Percentiles rank a stretch among this genome's conserved stretches.
Evolutionary conservation across 2,888 invertebrate species (phyloP).

Genomic region (Ceriagrion tenellum): DNA sequence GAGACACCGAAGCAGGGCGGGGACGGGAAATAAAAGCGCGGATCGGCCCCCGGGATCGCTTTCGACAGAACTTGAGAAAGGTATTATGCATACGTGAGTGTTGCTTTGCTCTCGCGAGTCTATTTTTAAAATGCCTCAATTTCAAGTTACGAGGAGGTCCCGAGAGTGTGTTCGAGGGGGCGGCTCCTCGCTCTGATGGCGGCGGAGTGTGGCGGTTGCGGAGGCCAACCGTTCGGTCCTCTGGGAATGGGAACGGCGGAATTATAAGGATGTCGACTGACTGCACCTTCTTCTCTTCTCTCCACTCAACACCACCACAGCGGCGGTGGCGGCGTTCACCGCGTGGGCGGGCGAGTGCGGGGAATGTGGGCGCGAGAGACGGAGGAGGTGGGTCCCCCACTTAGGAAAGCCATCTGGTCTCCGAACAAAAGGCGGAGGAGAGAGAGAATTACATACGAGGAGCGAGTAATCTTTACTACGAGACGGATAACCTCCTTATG

Average conservation of each 20-base stretch:
- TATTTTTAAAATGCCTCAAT: background rate
- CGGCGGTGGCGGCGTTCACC: background rate
- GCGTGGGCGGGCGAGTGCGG: background rate
- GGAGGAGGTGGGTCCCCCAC: background rate
- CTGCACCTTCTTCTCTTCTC: background rate
- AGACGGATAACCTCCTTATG: background rate
- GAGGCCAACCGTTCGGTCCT: background rate
- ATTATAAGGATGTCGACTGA: constrained; percentile 10
- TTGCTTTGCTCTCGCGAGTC: background rate
- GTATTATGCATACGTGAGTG: background rate
- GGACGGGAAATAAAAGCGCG: background rate
- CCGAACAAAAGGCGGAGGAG: background rate
- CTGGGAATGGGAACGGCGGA: constrained; percentile 17
- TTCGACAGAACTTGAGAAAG: background rate
- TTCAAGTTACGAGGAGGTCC: background rate
- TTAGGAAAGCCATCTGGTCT: background rate
- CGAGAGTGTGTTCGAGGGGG: background rate
- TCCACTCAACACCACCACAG: too few species aligned
- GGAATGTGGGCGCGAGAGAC: background rate
- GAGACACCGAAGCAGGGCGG: background rate
- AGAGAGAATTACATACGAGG: background rate
- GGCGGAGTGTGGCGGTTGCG: background rate
- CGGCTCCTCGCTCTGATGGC: background rate
- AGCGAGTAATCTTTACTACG: background rate
- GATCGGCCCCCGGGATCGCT: background rate